Conservation (phyloP, 2,113 vertebrate genomes). For the Albula glossodonta region DNA sequence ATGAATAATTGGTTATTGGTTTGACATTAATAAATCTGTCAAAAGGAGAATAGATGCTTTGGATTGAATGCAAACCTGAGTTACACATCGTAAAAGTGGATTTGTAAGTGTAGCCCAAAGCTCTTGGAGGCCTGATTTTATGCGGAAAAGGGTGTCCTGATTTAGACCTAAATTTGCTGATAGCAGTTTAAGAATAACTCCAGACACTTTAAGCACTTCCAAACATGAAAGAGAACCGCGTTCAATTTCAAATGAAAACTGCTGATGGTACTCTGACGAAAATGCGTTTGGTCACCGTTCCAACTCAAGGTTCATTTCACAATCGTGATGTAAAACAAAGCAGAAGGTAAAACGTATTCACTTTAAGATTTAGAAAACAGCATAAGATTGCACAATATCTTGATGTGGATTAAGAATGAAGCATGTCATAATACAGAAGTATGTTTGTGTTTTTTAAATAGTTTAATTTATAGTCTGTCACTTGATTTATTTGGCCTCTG, state of each 20-base stretch:
- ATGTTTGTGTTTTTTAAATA: slow-evolving; percentile 24
- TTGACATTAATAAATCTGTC: neutral
- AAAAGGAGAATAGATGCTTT: too few relatives aligned
- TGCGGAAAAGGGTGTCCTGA: too few relatives aligned
- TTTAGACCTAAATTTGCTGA: neutral
- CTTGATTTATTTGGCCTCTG: slow-evolving; percentile 44
- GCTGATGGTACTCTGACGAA: slow-evolving; percentile 15
- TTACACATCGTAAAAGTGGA: too few relatives aligned
- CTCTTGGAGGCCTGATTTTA: too few relatives aligned
- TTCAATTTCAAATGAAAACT: slow-evolving; percentile 26
- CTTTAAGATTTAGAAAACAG: too few relatives aligned
- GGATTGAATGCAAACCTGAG: too few relatives aligned
- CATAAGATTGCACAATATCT: neutral
- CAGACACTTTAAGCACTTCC: slow-evolving; percentile 8
- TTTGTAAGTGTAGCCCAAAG: too few relatives aligned
- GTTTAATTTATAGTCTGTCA: slow-evolving; percentile 41
- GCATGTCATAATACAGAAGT: slow-evolving; percentile 13
- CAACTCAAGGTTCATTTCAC: too few relatives aligned
- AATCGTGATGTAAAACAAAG: too few relatives aligned
- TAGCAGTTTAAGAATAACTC: slow-evolving; percentile 10
- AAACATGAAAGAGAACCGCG: neutral
- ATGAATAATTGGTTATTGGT: neutral
- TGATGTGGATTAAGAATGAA: slow-evolving; percentile 28
- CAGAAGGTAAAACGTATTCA: too few relatives aligned
- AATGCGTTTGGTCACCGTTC: neutral